Conservation (phyloP, 2,888 invertebrate species). For the Atethmia centrago region DNA sequence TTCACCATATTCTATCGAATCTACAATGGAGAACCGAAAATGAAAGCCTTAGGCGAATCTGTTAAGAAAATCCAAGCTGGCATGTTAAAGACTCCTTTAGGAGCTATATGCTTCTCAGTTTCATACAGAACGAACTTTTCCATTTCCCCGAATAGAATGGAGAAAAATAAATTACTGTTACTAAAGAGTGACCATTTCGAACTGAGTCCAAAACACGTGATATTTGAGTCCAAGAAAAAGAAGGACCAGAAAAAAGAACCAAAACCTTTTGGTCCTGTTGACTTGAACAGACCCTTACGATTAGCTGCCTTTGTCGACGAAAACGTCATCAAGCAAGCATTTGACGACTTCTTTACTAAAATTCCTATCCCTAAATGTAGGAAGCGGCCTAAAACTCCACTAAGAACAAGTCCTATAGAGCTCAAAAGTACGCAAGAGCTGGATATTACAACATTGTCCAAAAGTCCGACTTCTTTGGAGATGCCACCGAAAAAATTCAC, state of each 20-base stretch:
- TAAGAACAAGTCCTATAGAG: slow-evolving; percentile 66
- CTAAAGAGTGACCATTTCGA: slow-evolving; percentile 98
- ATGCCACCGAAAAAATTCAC: slow-evolving; percentile 86
- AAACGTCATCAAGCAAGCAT: slow-evolving; percentile 76
- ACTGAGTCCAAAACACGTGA: slow-evolving; percentile 92
- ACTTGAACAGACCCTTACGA: slow-evolving; percentile 93
- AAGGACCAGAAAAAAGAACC: slow-evolving; percentile 85
- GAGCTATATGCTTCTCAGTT: slow-evolving; percentile 95
- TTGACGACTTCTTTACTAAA: slow-evolving; percentile 82
- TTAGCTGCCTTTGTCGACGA: slow-evolving; percentile 94
- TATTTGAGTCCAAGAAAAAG: slow-evolving; percentile 91
- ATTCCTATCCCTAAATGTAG: slow-evolving; percentile 82
- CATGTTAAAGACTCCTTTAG: slow-evolving; percentile 96
- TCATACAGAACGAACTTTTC: slow-evolving; percentile 98
- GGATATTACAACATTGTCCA: slow-evolving; percentile 75
- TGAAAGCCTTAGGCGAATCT: slow-evolving; percentile 94
- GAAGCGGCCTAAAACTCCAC: slow-evolving; percentile 76
- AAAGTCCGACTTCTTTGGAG: slow-evolving; percentile 84
- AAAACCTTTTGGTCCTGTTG: slow-evolving; percentile 83
- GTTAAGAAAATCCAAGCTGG: slow-evolving; percentile 96
- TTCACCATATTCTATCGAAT: slow-evolving; percentile 97
- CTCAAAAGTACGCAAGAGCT: slow-evolving; percentile 84
- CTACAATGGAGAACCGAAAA: slow-evolving; percentile 94
- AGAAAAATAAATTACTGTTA: slow-evolving; percentile 93
- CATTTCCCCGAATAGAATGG: slow-evolving; percentile 95